Percentiles rank a stretch among this genome's conserved stretches.
These are phyloP conservation scores for Oxytorus armatus DNA, from an alignment of 2,888 invertebrate genomes.

Conservation along the genomic window DNA sequence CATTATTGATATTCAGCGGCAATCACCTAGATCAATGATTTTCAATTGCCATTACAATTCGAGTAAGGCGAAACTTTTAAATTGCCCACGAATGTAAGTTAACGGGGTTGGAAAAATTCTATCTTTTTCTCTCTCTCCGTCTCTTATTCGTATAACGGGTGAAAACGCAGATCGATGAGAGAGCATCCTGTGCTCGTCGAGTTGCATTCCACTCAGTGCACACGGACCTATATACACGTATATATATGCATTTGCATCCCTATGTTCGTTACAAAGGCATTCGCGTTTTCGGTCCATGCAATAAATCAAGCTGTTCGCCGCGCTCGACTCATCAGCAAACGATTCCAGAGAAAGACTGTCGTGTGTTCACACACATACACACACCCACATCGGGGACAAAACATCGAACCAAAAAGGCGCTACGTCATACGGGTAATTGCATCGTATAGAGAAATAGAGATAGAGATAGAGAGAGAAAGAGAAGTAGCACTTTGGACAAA, in stretches of 20 bases:
- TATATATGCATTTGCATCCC: slow-evolving; percentile 4
- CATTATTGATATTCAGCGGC: too few relatives aligned
- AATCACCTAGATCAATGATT: too few relatives aligned
- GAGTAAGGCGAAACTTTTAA: too few relatives aligned
- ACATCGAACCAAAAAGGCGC: slow-evolving; percentile 25
- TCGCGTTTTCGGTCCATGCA: slow-evolving; percentile 34
- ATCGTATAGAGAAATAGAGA: background rate
- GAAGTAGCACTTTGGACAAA: background rate
- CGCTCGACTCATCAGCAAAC: slow-evolving; percentile 46
- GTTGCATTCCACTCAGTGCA: too few relatives aligned
- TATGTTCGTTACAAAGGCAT: slow-evolving; percentile 43
- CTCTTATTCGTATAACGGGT: too few relatives aligned
- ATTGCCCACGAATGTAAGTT: too few relatives aligned
- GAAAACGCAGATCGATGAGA: too few relatives aligned
- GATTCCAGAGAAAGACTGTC: slow-evolving; percentile 27
- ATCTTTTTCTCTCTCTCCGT: too few relatives aligned
- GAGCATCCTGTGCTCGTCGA: too few relatives aligned
- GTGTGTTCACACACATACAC: background rate
- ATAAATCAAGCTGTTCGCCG: slow-evolving; percentile 49
- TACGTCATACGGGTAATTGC: slow-evolving; percentile 38
- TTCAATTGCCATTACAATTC: too few relatives aligned
- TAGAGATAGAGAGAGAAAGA: background rate
- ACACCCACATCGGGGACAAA: slow-evolving; percentile 8
- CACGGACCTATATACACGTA: background rate
- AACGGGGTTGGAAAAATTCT: too few relatives aligned